Evolutionary conservation across 2,113 vertebrate genomes (phyloP).

Genomic region (Illadopsis cleaveri): DNA sequence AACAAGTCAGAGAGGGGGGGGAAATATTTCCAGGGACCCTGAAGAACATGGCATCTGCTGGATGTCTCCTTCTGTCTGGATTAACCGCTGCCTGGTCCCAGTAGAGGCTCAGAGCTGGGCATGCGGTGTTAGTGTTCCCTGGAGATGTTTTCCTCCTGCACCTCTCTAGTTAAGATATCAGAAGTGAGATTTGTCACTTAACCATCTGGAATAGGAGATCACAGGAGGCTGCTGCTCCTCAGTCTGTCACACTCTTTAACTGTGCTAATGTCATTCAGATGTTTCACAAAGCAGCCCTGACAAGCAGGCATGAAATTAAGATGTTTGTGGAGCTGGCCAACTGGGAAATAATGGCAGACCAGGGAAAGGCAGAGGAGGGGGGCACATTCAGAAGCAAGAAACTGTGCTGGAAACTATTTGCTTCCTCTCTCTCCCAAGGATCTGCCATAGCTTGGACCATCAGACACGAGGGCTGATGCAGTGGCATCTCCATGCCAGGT

Average conservation of each 20-base stretch:
- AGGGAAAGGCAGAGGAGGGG: neutral
- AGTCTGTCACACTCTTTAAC: slow-evolving; percentile 64
- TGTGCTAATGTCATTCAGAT: slow-evolving; percentile 67
- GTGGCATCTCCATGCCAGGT: neutral
- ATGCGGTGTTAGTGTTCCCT: neutral
- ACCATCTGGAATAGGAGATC: slow-evolving; percentile 63
- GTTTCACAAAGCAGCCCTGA: slow-evolving; percentile 65
- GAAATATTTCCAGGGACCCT: neutral
- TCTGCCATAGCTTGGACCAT: neutral
- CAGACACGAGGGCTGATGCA: neutral
- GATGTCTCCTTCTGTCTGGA: neutral
- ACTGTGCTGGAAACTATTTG: neutral
- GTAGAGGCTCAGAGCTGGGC: neutral
- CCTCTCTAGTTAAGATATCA: slow-evolving; percentile 62
- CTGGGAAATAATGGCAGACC: slow-evolving; percentile 32
- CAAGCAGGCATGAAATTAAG: slow-evolving; percentile 70
- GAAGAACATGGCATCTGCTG: neutral
- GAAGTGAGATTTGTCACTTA: slow-evolving; percentile 67
- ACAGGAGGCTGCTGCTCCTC: slow-evolving; percentile 58
- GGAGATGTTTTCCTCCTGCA: neutral
- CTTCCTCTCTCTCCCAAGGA: neutral
- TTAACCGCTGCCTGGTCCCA: neutral
- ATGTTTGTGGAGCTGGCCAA: slow-evolving; percentile 41
- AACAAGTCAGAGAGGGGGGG: neutral
- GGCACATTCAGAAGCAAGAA: neutral